These are phyloP conservation scores for Eulacestoma nigropectus DNA, from an alignment of 2,113 vertebrate genomes.

Conservation along the genomic window DNA sequence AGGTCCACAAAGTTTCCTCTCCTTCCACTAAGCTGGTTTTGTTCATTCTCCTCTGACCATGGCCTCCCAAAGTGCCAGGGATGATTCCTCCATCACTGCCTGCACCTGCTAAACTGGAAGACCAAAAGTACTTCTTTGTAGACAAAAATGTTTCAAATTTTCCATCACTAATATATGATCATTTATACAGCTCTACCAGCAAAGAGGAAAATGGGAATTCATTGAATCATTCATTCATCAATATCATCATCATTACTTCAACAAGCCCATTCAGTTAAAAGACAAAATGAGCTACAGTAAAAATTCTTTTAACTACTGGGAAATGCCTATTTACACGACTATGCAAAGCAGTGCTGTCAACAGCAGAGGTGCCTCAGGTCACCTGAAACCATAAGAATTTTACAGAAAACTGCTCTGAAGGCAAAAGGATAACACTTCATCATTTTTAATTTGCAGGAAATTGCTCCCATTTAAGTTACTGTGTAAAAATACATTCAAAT, in stretches of 20 bases:
- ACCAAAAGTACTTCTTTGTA: background rate
- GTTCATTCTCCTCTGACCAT: background rate
- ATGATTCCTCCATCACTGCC: background rate
- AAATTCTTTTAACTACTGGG: background rate
- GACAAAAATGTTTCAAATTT: background rate
- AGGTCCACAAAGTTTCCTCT: background rate
- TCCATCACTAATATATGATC: background rate
- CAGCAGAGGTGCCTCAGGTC: background rate
- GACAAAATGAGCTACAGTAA: background rate
- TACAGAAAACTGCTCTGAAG: background rate
- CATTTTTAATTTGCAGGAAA: background rate
- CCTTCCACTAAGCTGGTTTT: background rate
- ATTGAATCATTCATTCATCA: background rate
- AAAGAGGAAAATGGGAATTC: background rate
- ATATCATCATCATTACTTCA: background rate
- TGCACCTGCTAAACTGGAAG: background rate
- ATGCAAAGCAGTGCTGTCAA: background rate
- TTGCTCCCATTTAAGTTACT: background rate
- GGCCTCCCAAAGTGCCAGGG: background rate
- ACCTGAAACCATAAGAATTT: background rate
- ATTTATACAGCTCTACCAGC: background rate
- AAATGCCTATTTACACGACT: background rate
- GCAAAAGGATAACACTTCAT: background rate
- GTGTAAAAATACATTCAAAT: background rate
- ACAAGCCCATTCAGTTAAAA: background rate